Evolutionary conservation across 2,888 invertebrate species (phyloP), one percentile per base, ranked within the genome.

Genomic region (Campoplex nolae): DNA sequence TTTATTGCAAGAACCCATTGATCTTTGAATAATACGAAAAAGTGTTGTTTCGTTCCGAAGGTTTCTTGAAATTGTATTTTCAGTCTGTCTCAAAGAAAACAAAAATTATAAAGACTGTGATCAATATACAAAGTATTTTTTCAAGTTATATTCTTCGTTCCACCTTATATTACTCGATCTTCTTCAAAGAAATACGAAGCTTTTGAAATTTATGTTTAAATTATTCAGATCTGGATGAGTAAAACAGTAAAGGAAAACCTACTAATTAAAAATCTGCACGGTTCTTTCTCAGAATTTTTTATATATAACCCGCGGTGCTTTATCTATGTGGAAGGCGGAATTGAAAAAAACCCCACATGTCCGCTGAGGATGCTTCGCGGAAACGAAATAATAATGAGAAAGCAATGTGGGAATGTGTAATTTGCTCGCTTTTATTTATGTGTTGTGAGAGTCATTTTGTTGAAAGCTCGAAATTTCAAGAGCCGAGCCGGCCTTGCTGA

Each of bases 381-480:
- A 62, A 28, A 32, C 62, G 32, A 62, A 62, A 71, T 48, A 32
- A 71, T 71, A 71, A 71, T 71, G 48, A 71, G 48, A 48, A 11
- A 70, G 18, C 28, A 71, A 71, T 48, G 48, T 71, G 71, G 48
- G 48, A 71, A 48, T 23, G 48, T 71, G 48, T 73, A 48, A 73
- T 73, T 51, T 73, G 48, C 51, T 18, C 54, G 54, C 51, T 18
- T n/a, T 45, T 38, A 38, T 38, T 8, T 74, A 28, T 48, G 45
- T 76, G 45, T 48, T 32, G 62, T 23, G 51, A 67, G 23, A 51
- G 23, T 77, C 18, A 54, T 77, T 78, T 54, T 42, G 54, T 78
- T 78, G 38, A 68, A 54, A 54, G 42, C 8, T 51, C 28, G 8
- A 56, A 75, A 82, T 32, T 38, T 35, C 28, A 28, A 32, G 58